A percentile compares a stretch with the other conserved stretches of the same genome.
Evolutionary conservation across 2,888 invertebrate genomes (phyloP).

Genomic region (Tetanocera ferruginea): DNA sequence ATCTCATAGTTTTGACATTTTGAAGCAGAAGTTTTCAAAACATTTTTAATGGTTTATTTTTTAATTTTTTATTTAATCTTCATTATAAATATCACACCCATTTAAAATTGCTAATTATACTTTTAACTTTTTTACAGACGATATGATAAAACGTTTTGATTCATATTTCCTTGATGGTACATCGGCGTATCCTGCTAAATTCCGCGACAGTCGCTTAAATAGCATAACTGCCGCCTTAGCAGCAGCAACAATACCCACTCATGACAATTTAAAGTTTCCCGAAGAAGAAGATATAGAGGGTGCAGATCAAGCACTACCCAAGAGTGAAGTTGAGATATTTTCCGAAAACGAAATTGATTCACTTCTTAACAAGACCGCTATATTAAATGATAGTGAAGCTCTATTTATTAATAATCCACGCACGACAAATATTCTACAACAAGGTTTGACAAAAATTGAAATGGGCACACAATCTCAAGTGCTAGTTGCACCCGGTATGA

Average conservation of each 20-base stretch:
- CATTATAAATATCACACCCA: too few relatives aligned
- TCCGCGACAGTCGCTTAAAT: constrained; percentile 39
- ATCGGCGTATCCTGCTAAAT: constrained; percentile 43
- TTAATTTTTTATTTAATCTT: background rate
- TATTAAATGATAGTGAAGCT: background rate
- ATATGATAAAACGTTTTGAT: constrained; percentile 64
- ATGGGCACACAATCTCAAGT: constrained; percentile 71
- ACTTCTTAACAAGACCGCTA: background rate
- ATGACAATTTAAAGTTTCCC: constrained; percentile 59
- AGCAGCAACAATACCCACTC: constrained; percentile 44
- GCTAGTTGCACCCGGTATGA: constrained; percentile 65
- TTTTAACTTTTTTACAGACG: constrained; percentile 55
- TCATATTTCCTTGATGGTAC: constrained; percentile 56
- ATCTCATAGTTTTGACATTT: too few relatives aligned
- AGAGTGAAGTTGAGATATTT: constrained; percentile 64
- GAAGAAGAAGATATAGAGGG: constrained; percentile 45
- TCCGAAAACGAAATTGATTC: constrained; percentile 56
- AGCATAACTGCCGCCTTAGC: constrained; percentile 39
- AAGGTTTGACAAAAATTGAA: constrained; percentile 68
- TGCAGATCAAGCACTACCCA: constrained; percentile 50
- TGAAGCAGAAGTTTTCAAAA: too few relatives aligned
- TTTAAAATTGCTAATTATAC: too few relatives aligned
- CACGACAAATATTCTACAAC: constrained; percentile 54
- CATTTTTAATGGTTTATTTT: background rate
- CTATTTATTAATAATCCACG: constrained; percentile 34